Evolutionary conservation across 2,113 vertebrate species (phyloP).

Genomic region (Strigops habroptila): DNA sequence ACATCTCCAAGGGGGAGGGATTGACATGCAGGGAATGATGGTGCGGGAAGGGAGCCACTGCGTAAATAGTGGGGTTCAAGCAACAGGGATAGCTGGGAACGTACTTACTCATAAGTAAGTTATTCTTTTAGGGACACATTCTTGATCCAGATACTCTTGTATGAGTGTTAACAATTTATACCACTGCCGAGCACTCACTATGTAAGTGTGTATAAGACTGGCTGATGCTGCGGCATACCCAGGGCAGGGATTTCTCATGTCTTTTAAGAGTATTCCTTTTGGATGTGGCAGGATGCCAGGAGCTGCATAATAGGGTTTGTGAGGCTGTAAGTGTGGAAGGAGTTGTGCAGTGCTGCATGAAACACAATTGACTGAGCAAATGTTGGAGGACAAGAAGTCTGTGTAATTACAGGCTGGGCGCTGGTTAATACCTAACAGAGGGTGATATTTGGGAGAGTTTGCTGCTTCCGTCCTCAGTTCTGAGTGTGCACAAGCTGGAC

Average conservation of each 20-base stretch:
- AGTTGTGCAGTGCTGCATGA: conserved; percentile 16
- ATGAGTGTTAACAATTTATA: not conserved
- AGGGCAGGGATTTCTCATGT: not conserved
- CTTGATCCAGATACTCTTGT: not conserved
- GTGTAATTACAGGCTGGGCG: not conserved
- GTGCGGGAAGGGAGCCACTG: not conserved
- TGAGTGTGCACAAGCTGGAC: not conserved
- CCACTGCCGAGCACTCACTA: not conserved
- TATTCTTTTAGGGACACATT: not conserved
- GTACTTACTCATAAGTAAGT: not conserved
- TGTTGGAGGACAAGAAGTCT: conserved; percentile 30
- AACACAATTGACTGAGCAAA: conserved; percentile 10
- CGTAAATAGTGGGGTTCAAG: not conserved
- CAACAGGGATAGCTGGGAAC: not conserved
- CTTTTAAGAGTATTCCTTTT: not conserved
- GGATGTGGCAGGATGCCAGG: not conserved
- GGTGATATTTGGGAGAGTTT: not conserved
- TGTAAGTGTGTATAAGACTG: accelerated
- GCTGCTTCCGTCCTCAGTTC: not conserved
- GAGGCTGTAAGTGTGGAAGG: not conserved
- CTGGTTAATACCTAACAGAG: conserved; percentile 35
- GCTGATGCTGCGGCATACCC: not conserved
- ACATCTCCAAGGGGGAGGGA: not conserved
- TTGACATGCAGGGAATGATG: not conserved
- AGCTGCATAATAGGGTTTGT: not conserved